Evolutionary conservation across 1,140 invertebrate species (phyloP).

Genomic region (Lerema accius): DNA sequence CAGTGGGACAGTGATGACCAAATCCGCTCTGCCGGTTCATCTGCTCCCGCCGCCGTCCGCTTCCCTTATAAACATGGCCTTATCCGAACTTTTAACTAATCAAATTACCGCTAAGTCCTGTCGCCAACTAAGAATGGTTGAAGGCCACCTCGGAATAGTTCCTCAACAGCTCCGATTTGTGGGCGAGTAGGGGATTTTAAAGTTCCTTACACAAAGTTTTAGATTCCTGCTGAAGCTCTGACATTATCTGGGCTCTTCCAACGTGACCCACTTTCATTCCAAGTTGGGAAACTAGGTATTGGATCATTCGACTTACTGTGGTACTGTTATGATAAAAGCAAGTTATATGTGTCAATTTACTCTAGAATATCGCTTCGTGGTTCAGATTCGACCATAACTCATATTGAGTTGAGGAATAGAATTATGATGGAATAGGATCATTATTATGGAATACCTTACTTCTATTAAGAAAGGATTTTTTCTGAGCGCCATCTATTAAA

Average conservation of each 20-base stretch:
- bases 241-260: slow-evolving; percentile 20
- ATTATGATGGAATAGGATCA: no score
- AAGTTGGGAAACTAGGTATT: slow-evolving; percentile 20
- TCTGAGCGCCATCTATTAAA: no score
- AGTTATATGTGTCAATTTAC: no score
- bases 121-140: slow-evolving; percentile 15
- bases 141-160: slow-evolving; percentile 17
- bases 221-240: slow-evolving; percentile 18
- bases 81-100: slow-evolving; percentile 3
- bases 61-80: not conserved
- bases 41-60: not conserved
- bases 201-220: slow-evolving; percentile 31
- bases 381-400: no score
- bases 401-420: no score
- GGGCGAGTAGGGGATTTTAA: slow-evolving; percentile 29
- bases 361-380: no score
- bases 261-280: slow-evolving; percentile 14
- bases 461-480: no score
- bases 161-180: slow-evolving; percentile 25
- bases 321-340: not conserved
- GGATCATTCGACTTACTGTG: not conserved
- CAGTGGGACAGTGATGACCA: no score
- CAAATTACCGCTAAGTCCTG: slow-evolving; percentile 3
- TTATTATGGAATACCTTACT: no score
- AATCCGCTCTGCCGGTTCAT: no score